Percentiles rank a stretch among this genome's conserved stretches.
phyloP scores from a whole-genome alignment of 2,113 vertebrate genomes.

The Monopterus albus region DNA sequence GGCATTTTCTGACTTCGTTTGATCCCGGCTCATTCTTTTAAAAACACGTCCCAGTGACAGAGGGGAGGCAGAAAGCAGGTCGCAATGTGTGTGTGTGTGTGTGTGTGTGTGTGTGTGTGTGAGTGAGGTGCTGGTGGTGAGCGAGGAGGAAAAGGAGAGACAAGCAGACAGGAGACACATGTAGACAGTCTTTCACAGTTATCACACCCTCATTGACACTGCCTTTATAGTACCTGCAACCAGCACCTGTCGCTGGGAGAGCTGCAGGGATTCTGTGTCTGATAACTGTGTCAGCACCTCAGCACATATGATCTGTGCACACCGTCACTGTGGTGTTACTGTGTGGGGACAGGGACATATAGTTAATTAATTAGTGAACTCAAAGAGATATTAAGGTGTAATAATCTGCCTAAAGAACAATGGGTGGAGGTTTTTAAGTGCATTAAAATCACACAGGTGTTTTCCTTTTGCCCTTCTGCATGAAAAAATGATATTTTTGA shows the following conservation, averaged over 20 bases:
- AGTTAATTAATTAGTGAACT: constrained; percentile 2
- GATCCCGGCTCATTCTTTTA: constrained; percentile 72
- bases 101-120: constrained; percentile 29
- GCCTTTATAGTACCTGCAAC: constrained; percentile 64
- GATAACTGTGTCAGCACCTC: constrained; percentile 53
- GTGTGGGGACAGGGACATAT: constrained; percentile 25
- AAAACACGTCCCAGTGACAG: constrained; percentile 73
- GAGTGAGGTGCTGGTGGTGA: constrained; percentile 49
- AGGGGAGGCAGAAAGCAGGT: constrained; percentile 72
- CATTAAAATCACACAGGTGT: constrained; percentile 1
- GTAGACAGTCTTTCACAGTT: constrained; percentile 76
- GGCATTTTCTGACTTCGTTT: constrained; percentile 76
- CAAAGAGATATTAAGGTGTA: constrained; percentile 3
- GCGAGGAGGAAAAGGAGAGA: constrained; percentile 57
- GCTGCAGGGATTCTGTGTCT: constrained; percentile 40
- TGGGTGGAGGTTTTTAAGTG: neutral
- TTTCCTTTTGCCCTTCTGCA: constrained; percentile 6
- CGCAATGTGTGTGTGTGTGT: constrained; percentile 32
- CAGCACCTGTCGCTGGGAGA: constrained; percentile 59
- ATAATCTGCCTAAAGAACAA: constrained; percentile 1
- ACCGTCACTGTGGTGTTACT: constrained; percentile 9
- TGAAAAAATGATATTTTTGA: constrained; percentile 19
- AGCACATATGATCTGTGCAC: constrained; percentile 47
- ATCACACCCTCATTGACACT: constrained; percentile 75
- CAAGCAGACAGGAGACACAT: constrained; percentile 73